These are phyloP conservation scores for Linnaemya tessellans DNA, from an alignment of 2,888 invertebrate species.

Conservation along the genomic window DNA sequence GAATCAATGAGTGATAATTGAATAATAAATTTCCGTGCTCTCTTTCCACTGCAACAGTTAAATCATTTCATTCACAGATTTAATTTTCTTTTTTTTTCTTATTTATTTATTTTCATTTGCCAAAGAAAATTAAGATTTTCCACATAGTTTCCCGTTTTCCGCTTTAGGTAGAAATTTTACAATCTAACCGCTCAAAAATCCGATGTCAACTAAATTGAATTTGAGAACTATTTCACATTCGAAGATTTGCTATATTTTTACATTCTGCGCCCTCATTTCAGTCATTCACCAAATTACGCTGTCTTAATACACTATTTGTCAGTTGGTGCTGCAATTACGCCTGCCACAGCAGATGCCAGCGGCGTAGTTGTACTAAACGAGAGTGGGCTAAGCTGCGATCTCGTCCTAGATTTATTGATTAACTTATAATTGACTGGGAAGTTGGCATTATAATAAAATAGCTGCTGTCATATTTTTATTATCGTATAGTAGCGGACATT, in stretches of 20 bases:
- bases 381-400: not conserved
- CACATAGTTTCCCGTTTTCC: not conserved
- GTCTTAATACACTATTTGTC: not conserved
- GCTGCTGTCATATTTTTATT: too few relatives aligned
- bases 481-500: too few relatives aligned
- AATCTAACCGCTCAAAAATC: constrained; percentile 58
- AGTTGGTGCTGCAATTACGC: not conserved
- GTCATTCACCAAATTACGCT: constrained; percentile 24
- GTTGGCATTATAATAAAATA: too few relatives aligned
- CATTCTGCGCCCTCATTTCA: constrained; percentile 16
- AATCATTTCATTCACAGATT: not conserved
- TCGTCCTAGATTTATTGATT: too few relatives aligned
- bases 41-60: not conserved
- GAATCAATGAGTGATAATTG: not conserved
- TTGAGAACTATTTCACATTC: constrained; percentile 54
- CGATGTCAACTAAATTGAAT: constrained; percentile 62
- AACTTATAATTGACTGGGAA: too few relatives aligned
- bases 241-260: constrained; percentile 31
- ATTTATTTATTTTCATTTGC: not conserved
- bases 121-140: constrained; percentile 2
- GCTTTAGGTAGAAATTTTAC: constrained; percentile 21
- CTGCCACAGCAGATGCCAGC: not conserved
- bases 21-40: not conserved
- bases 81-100: constrained; percentile 8
- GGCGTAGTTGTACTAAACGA: not conserved